Base-by-base conservation (phyloP, 2,797 vertebrate genomes). In the Melopsittacus undulatus region DNA sequence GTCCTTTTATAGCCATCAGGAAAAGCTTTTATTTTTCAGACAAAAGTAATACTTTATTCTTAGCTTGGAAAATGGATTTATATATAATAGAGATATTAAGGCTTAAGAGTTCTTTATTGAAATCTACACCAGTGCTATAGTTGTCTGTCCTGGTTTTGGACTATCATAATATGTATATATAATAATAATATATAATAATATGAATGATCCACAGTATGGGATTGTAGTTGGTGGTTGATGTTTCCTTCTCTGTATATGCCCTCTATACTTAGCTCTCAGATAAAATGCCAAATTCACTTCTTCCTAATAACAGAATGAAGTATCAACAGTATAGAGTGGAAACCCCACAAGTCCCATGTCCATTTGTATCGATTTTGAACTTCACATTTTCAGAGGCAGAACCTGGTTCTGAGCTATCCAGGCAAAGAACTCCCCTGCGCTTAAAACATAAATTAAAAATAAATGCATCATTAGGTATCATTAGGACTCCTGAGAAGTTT, bases 381-480 rank as follows among this genome's bases (percentile, higher is more conserved):
- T 76, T 46, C 48, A 12, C 5, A 3, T 62, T 66, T 89, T n/a
- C 29, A 46, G 45, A 49, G 32, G 6, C 4, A 68, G 18, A 79
- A 45, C 4, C 6, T 36, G 24, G 3, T 78, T 79, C 74, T 86
- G 63, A 69, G 30, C 30, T 75, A 30, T 83, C 27, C 16, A 67
- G 40, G 17, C 23, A 34, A 78, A 75, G 6, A 66, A 36, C 7
- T 61, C 24, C 27, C 17, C 10, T 36, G 30, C 17, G 6, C 14
- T 24, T 69, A 43, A 68, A 64, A 36, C 1, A 15, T 20, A 36
- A 63, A 70, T 15, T 29, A 32, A 64, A 72, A 54, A 26, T 26
- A 51, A 69, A 56, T 63, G 3, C 29, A 14, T 27, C 0, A 0
- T 45, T 64, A 61, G 9, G 3, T 54, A 7, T 92, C 52, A 22